phyloP scores from a whole-genome alignment of 2,888 invertebrate species.

The Ischnus inquisitorius region DNA sequence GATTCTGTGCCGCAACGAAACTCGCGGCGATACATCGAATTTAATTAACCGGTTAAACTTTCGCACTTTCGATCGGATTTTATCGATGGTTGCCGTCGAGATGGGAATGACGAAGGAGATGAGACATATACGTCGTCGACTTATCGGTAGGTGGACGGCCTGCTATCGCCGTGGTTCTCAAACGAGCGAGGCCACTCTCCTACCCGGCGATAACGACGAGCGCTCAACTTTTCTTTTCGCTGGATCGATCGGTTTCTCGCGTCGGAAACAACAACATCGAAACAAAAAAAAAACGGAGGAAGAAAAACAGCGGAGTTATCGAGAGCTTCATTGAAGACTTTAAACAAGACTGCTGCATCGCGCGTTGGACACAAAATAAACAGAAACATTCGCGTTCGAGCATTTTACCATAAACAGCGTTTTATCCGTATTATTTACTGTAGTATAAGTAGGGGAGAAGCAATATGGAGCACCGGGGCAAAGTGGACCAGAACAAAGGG shows the following conservation, averaged over 20 bases:
- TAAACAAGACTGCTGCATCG: not conserved
- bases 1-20: too few species aligned
- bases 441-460: too few species aligned
- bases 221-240: constrained; percentile 4
- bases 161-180: constrained; percentile 80
- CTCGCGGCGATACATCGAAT: not conserved
- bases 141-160: constrained; percentile 83
- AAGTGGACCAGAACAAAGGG: too few species aligned
- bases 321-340: not conserved
- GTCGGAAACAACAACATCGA: not conserved
- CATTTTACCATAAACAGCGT: too few species aligned
- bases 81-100: constrained; percentile 26
- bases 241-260: not conserved
- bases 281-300: not conserved
- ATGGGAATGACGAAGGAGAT: constrained; percentile 27
- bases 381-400: too few species aligned
- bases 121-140: constrained; percentile 47
- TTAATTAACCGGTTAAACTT: constrained; percentile 36
- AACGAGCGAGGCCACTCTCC: constrained; percentile 59
- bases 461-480: too few species aligned
- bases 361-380: not conserved
- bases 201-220: constrained; percentile 38
- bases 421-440: too few species aligned
- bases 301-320: not conserved
- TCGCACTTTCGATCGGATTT: constrained; percentile 53